Base-by-base conservation (phyloP, 2,888 invertebrate species). In the Junonia oenone region DNA sequence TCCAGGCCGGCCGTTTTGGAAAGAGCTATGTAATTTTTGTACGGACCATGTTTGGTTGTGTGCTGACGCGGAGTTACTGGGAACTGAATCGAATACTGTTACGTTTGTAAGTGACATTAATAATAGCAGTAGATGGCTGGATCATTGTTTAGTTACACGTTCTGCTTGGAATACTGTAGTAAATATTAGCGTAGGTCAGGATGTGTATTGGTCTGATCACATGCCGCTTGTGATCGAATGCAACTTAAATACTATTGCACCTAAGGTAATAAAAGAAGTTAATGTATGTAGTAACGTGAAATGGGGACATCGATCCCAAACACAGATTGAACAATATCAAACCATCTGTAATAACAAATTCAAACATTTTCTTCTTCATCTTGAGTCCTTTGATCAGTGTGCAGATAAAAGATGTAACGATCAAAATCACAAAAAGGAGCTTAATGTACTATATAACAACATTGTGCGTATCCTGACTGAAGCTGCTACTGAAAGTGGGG, bases 81-180 rank as follows among this genome's bases (percentile, higher is more conserved):
- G 35, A 35, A 35, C 11, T 13, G 11, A 11, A 11, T 35, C 56
- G 6, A 33, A 52, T 14, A 59, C 61, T 9, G 45, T 49, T 54
- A 62, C 57, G 8, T 60, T 33, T 52, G 43, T 27, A 6, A 58
- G 61, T 50, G 61, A 57, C 6, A 47, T 51, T 8, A 31, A 58
- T 43, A 51, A 54, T 17, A 47, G 61, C 37, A 57, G 38, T 53
- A 29, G 62, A 26, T 59, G 62, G 62, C 40, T 56, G 5, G 62
- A 62, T 29, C 59, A 62, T 46, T 62, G 62, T 52, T 15, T 59
- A 29, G 58, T 59, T 6, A 62, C 58, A 1, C 14, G 37, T 15
- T 45, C 62, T 4, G 51, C 51, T 5, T 53, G 55, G 51, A 43
- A 53, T 13, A 52, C 59, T 50, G 27, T 58, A 31, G 8, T 35